Conservation (phyloP, 2,113 vertebrate genomes). For the Lepidothrix coronata region DNA sequence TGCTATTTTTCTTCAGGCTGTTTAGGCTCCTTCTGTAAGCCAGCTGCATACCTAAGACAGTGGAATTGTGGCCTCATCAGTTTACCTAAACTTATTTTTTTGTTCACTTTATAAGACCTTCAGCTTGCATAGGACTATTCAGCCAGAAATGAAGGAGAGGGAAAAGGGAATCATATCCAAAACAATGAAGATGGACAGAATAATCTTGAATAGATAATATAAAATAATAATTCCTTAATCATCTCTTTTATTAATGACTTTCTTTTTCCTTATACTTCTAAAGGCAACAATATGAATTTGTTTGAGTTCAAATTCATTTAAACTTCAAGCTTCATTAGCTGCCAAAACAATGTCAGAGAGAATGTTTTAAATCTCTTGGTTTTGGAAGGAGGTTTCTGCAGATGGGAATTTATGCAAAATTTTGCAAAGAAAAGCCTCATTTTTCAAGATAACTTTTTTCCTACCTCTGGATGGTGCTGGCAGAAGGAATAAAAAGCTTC, state of each 20-base stretch:
- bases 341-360: not conserved
- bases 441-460: not conserved
- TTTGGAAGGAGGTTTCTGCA: not conserved
- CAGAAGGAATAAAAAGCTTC: not conserved
- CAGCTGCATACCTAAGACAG: not conserved
- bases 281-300: not conserved
- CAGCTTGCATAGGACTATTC: not conserved
- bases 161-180: not conserved
- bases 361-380: not conserved
- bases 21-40: not conserved
- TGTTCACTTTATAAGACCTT: not conserved
- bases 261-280: not conserved
- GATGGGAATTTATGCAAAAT: not conserved
- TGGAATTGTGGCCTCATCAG: not conserved
- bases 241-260: not conserved
- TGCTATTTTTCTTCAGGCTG: not conserved
- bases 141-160: not conserved
- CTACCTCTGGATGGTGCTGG: constrained; percentile 23
- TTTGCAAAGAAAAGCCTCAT: not conserved
- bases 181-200: not conserved
- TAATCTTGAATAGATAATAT: not conserved
- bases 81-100: not conserved
- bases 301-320: not conserved
- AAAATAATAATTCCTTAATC: not conserved
- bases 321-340: not conserved